phyloP scores from a whole-genome alignment of 2,888 invertebrate species.

The Morinoia aosen region DNA sequence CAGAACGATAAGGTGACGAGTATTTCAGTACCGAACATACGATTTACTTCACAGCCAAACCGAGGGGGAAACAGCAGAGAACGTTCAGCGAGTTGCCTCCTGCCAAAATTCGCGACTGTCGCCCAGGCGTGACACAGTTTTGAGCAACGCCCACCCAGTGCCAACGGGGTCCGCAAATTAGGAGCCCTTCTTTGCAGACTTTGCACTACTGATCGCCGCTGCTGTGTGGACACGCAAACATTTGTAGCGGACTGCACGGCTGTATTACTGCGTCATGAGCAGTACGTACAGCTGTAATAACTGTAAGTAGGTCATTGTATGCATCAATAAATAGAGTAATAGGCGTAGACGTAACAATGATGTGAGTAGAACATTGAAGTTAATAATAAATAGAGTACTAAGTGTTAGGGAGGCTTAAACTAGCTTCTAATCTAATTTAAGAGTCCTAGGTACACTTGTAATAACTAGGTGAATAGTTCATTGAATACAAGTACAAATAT shows the following conservation, averaged over 20 bases:
- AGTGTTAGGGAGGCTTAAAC: no score
- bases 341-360: no score
- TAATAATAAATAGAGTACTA: no score
- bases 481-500: no score
- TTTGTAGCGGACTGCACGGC: background rate
- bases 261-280: background rate
- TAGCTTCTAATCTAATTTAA: no score
- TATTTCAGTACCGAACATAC: background rate
- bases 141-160: background rate
- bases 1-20: background rate
- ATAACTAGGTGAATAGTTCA: no score
- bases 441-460: no score
- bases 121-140: background rate
- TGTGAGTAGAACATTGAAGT: no score
- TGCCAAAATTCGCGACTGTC: background rate
- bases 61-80: no score
- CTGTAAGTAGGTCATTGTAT: no score
- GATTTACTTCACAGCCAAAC: no score
- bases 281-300: background rate
- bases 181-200: background rate
- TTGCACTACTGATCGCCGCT: background rate
- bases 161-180: background rate
- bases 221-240: background rate
- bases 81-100: background rate
- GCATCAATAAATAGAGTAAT: no score